Evolutionary conservation across 1,140 invertebrate genomes (phyloP), one percentile per base, ranked within the genome.

Genomic region (Theocolax elegans): DNA sequence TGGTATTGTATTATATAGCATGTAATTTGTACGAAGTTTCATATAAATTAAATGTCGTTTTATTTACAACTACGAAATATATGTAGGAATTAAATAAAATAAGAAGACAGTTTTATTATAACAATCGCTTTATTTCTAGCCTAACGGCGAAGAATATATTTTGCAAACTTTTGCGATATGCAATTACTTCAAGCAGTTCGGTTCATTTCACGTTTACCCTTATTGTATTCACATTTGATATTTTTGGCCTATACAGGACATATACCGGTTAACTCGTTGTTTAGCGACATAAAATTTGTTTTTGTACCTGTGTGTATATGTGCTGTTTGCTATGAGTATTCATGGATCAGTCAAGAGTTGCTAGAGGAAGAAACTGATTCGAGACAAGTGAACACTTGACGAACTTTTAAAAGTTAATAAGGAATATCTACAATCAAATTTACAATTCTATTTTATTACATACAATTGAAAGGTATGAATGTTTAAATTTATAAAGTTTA

Each of bases 61-160:
- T 53, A 68, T 68, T 60, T 21, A n/a, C 13, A 38, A 27, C 17
- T 29, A 38, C 51, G 8, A 62, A 69, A 60, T 60, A 60, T 49
- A 68, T 51, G 35, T 59, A 38, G 46, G 51, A 35, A 35, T 40
- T 31, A 44, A 25, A 64, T 51, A 64, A 23, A 64, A 35, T 35
- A 17, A 49, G 25, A 38, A 35, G 12, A 9, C 44, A 25, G 46
- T 56, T 56, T 70, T 63, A 69, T 62, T 64, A 64, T 64, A 64
- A 63, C 60, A 70, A 70, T 64, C n/a, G 31, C 49, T 70, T 70
- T 70, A 70, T 70, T 70, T 65, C 58, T 42, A 64, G 51, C 59
- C 49, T 58, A 56, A 56, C 21, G 42, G 51, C 31, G 44, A 64
- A 64, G 19, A 69, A 51, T 68, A 56, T n/a, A 27, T 35, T 64